These are phyloP conservation scores for Onychomys arenicola DNA, from an alignment of 2,797 vertebrate genomes.

Conservation along the genomic window DNA sequence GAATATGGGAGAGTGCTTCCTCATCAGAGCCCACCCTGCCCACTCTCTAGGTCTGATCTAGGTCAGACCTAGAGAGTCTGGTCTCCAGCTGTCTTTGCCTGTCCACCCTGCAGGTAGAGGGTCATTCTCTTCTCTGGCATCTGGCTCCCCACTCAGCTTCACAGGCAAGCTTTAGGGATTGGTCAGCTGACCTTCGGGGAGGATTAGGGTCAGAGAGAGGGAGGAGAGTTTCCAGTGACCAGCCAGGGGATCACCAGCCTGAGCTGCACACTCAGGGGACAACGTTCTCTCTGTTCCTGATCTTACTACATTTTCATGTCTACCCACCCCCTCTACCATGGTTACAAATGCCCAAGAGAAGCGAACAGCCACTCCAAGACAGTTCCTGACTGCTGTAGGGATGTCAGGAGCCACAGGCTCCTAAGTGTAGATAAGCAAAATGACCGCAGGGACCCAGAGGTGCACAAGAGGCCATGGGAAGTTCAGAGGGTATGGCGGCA, in stretches of 20 bases:
- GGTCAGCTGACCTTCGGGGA: too few species aligned
- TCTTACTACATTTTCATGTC: background rate
- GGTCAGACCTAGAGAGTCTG: background rate
- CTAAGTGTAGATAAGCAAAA: background rate
- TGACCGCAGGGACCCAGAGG: too few species aligned
- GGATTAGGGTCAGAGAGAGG: background rate
- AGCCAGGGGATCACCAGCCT: background rate
- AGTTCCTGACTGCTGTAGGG: background rate
- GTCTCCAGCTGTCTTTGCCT: background rate
- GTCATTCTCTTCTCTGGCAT: background rate
- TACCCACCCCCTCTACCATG: background rate
- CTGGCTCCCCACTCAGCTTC: background rate
- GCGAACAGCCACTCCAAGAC: background rate
- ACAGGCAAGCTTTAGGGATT: background rate
- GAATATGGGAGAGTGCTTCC: background rate
- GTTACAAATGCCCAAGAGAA: background rate
- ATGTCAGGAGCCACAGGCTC: background rate
- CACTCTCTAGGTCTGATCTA: too few species aligned
- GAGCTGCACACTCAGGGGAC: background rate
- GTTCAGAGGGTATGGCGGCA: background rate
- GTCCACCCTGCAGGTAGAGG: background rate
- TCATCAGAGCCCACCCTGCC: background rate
- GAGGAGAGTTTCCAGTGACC: background rate
- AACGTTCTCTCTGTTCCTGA: background rate
- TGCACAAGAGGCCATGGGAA: background rate